Conservation (phyloP, 2,113 vertebrate species). For the Scartelaos histophorus region DNA sequence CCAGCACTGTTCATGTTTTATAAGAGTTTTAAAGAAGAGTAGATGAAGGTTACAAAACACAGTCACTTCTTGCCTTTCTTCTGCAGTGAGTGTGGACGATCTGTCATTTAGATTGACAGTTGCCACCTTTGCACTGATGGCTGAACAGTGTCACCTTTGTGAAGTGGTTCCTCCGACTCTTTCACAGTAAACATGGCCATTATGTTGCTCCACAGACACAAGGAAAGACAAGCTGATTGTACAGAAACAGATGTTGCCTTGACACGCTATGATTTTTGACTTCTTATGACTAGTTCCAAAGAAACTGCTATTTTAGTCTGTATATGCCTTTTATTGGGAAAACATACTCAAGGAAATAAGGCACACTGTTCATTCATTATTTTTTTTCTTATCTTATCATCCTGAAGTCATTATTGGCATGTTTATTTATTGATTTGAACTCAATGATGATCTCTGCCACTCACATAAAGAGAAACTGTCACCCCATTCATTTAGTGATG, state of each 20-base stretch:
- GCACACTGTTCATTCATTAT: not conserved
- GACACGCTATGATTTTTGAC: not conserved
- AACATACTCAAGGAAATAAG: not conserved
- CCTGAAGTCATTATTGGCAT: too few species aligned
- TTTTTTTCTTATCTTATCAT: not conserved
- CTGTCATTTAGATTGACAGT: not conserved
- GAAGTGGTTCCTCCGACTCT: not conserved
- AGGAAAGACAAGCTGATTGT: conserved; percentile 8
- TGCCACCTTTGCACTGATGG: conserved; percentile 6
- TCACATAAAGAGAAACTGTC: too few species aligned
- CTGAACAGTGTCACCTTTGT: conserved; percentile 6
- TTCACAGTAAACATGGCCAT: not conserved
- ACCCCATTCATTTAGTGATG: too few species aligned
- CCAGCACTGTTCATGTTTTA: not conserved
- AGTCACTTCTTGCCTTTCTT: not conserved
- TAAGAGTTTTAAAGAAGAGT: not conserved
- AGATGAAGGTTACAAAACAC: conserved; percentile 1
- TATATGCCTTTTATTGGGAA: not conserved
- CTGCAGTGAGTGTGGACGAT: not conserved
- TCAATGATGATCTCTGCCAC: too few species aligned
- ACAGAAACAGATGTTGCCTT: not conserved
- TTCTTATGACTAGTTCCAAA: not conserved
- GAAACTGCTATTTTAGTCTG: not conserved
- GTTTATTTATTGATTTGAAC: too few species aligned
- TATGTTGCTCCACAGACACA: not conserved